These are phyloP conservation scores for Callosobruchus maculatus DNA, from an alignment of 2,888 invertebrate genomes.

Conservation along the genomic window DNA sequence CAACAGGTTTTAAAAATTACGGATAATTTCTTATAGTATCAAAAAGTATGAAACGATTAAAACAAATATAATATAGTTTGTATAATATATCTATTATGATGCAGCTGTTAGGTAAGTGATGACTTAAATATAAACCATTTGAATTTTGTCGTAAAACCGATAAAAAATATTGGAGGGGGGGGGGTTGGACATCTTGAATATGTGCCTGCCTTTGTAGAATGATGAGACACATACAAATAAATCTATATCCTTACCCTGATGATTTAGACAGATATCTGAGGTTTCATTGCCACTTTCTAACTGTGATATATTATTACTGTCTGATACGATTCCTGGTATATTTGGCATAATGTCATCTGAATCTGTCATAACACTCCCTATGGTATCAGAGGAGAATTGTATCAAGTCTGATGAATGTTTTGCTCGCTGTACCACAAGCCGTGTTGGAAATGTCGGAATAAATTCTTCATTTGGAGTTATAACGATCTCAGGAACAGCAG, in stretches of 20 bases:
- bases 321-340: slow-evolving; percentile 3
- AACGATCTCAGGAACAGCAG: slow-evolving; percentile 34
- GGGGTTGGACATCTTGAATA: no score
- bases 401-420: slow-evolving; percentile 29
- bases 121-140: no score
- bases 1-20: no score
- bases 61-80: no score
- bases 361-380: neutral
- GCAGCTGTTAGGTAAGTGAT: no score
- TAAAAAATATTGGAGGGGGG: no score
- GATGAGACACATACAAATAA: no score
- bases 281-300: neutral
- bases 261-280: neutral
- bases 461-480: slow-evolving; percentile 26
- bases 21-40: no score
- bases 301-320: slow-evolving; percentile 1
- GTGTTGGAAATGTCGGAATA: slow-evolving; percentile 12
- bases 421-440: slow-evolving; percentile 22
- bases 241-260: neutral
- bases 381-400: slow-evolving; percentile 24
- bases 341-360: neutral
- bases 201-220: no score
- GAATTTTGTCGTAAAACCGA: no score
- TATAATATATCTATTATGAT: no score
- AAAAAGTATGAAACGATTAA: no score